Evolutionary conservation across 2,797 vertebrate genomes (phyloP).

Genomic region (Xiphorhynchus erythropygius): DNA sequence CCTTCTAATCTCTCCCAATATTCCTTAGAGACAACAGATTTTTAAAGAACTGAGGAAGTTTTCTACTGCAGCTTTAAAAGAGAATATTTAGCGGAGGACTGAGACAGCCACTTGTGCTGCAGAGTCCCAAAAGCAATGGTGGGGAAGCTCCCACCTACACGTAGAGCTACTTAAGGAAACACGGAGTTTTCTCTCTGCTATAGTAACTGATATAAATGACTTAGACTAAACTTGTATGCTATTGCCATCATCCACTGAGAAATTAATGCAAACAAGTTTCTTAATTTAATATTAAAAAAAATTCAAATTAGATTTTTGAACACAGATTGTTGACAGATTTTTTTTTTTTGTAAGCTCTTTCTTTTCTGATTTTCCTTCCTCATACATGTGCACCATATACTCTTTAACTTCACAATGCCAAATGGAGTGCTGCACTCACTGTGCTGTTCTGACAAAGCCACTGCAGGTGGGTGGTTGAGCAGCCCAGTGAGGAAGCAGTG

Average conservation of each 20-base stretch:
- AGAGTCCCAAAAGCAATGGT: background rate
- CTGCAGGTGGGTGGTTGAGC: background rate
- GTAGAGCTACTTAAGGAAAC: background rate
- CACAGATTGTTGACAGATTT: background rate
- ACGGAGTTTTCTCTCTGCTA: background rate
- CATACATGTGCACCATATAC: rapidly evolving
- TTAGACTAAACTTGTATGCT: background rate
- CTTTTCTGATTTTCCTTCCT: background rate
- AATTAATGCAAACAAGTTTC: background rate
- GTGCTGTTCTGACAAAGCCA: background rate
- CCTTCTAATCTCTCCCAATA: background rate
- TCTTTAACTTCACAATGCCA: background rate
- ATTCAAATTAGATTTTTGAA: background rate
- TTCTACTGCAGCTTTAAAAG: background rate
- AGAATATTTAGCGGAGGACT: background rate
- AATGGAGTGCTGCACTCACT: background rate
- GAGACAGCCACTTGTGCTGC: background rate
- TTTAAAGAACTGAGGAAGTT: background rate
- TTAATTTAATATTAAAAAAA: background rate
- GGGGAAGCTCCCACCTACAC: background rate
- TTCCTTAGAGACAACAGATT: background rate
- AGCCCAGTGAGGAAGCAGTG: background rate
- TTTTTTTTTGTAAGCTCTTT: background rate
- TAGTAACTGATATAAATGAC: background rate
- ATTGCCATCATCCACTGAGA: background rate